Evolutionary conservation across 2,113 vertebrate species (phyloP).

Genomic region (Ammodytes dubius): DNA sequence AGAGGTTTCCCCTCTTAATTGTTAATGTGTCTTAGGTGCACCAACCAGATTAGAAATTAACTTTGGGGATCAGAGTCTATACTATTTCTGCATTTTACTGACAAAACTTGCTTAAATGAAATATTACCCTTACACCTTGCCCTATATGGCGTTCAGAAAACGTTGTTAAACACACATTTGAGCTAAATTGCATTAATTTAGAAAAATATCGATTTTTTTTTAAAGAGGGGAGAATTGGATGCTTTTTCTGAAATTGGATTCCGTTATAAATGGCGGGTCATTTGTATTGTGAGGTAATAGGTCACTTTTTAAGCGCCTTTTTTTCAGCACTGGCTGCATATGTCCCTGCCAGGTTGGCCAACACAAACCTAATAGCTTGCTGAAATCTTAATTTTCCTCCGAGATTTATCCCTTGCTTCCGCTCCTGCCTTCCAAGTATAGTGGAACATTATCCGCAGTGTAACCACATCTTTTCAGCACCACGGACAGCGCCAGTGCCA

Average conservation of each 20-base stretch:
- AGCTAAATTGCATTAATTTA: background rate
- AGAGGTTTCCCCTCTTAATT: background rate
- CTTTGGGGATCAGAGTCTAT: background rate
- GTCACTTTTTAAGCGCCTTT: slow-evolving; percentile 44
- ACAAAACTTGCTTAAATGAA: background rate
- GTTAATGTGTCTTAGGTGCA: background rate
- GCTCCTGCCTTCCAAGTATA: slow-evolving; percentile 47
- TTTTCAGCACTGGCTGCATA: slow-evolving; percentile 6
- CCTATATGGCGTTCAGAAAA: background rate
- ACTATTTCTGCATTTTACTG: background rate
- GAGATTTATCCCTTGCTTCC: slow-evolving; percentile 69
- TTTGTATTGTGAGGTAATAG: slow-evolving; percentile 48
- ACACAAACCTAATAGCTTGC: slow-evolving; percentile 67
- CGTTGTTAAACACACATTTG: background rate
- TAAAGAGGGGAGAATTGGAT: background rate
- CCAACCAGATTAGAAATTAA: background rate
- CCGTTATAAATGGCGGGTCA: slow-evolving; percentile 13
- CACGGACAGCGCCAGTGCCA: slow-evolving; percentile 66
- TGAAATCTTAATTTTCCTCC: slow-evolving; percentile 65
- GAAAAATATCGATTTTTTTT: background rate
- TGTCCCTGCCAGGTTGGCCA: slow-evolving; percentile 61
- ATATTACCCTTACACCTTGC: background rate
- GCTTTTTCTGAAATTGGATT: slow-evolving; percentile 18
- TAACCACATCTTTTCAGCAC: slow-evolving; percentile 73
- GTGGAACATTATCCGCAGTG: slow-evolving; percentile 69